A percentile compares a stretch with the other conserved stretches of the same genome.
Evolutionary conservation across 2,888 invertebrate genomes (phyloP).

Genomic region (Holacanthella duospinosa): DNA sequence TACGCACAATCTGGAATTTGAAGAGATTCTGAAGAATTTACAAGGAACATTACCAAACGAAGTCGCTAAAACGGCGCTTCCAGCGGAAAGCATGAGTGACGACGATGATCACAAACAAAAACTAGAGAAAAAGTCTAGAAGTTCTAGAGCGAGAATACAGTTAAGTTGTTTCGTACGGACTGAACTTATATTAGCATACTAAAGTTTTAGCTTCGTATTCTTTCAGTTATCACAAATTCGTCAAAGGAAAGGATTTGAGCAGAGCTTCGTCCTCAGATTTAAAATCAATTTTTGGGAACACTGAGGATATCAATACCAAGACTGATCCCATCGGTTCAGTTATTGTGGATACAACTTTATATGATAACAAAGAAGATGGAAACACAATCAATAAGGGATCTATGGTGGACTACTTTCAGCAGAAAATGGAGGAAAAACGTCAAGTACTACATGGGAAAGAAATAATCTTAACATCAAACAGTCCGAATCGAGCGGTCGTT

Average conservation of each 20-base stretch:
- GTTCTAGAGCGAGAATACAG: conserved; percentile 31
- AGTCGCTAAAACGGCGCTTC: not conserved
- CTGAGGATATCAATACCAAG: not conserved
- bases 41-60: no score
- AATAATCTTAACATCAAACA: not conserved
- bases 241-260: conserved; percentile 33
- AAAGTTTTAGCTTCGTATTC: conserved; percentile 3
- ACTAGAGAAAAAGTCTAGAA: conserved; percentile 29
- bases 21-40: conserved; percentile 17
- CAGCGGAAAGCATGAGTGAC: not conserved
- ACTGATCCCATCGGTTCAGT: not conserved
- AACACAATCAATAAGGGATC: not conserved
- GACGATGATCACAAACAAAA: not conserved
- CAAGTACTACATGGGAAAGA: not conserved
- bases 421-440: not conserved
- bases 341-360: not conserved
- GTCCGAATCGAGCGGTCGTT: not conserved
- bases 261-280: conserved; percentile 25
- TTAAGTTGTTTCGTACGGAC: conserved; percentile 18
- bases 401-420: not conserved
- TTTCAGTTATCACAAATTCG: conserved; percentile 32
- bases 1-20: conserved; percentile 28
- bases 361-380: not conserved
- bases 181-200: not conserved
- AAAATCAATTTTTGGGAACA: conserved; percentile 20